phyloP scores from a whole-genome alignment of 2,888 invertebrate genomes.

The Myopa testacea region DNA sequence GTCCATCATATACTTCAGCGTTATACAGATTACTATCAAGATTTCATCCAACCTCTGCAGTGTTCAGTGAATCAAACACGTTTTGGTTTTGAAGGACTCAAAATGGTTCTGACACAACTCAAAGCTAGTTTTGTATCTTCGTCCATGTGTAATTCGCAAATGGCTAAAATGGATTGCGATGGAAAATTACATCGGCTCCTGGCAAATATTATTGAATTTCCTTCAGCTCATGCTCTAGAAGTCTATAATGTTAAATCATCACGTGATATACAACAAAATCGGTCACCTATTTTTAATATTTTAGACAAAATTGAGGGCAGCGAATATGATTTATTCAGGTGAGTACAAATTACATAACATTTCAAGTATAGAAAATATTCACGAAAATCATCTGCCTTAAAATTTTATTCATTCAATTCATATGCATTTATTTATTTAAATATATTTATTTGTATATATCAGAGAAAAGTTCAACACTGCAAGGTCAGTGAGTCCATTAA shows the following conservation, averaged over 20 bases:
- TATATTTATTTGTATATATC: too few species aligned
- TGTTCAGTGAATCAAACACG: slow-evolving; percentile 76
- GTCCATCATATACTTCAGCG: slow-evolving; percentile 66
- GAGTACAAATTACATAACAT: slow-evolving; percentile 18
- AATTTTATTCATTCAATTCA: too few species aligned
- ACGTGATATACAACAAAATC: slow-evolving; percentile 49
- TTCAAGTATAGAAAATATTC: too few species aligned
- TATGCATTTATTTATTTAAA: too few species aligned
- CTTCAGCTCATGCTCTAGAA: slow-evolving; percentile 55
- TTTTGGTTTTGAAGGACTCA: slow-evolving; percentile 74
- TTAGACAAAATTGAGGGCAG: slow-evolving; percentile 58
- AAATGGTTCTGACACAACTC: slow-evolving; percentile 70
- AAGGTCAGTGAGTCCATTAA: too few species aligned
- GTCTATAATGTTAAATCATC: slow-evolving; percentile 52
- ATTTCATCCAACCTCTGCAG: slow-evolving; percentile 80
- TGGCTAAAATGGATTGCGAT: slow-evolving; percentile 52
- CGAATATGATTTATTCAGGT: slow-evolving; percentile 61
- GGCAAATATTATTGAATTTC: slow-evolving; percentile 61
- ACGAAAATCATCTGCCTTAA: too few species aligned
- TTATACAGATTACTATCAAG: slow-evolving; percentile 79
- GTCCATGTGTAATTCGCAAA: slow-evolving; percentile 25
- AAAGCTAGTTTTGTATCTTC: slow-evolving; percentile 43
- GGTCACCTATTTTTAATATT: slow-evolving; percentile 58
- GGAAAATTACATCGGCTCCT: slow-evolving; percentile 56
- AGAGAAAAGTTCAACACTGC: too few species aligned